These are phyloP conservation scores for Epinephelus lanceolatus DNA, from an alignment of 2,113 vertebrate species.

Conservation along the genomic window DNA sequence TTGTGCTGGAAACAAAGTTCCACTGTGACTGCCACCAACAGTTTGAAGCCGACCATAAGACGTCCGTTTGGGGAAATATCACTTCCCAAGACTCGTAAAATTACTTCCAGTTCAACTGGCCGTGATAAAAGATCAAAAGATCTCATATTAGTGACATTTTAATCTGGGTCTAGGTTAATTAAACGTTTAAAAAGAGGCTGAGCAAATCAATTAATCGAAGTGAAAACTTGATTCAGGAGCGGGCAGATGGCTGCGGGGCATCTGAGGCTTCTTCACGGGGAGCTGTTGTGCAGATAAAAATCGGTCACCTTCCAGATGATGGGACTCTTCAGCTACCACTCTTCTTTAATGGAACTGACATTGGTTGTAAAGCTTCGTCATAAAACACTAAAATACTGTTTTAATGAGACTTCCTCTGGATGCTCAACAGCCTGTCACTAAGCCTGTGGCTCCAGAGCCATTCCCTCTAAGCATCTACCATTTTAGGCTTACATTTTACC, in stretches of 20 bases:
- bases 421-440: constrained; percentile 59
- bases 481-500: constrained; percentile 22
- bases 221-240: constrained; percentile 36
- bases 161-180: constrained; percentile 65
- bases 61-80: constrained; percentile 33
- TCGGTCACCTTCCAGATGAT: constrained; percentile 59
- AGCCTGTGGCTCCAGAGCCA: constrained; percentile 37
- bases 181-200: constrained; percentile 51
- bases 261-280: constrained; percentile 23
- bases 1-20: constrained; percentile 35
- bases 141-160: constrained; percentile 65
- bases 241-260: not conserved
- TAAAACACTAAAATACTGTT: constrained; percentile 65
- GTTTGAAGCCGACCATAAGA: constrained; percentile 15
- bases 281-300: constrained; percentile 36
- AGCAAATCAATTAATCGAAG: constrained; percentile 60
- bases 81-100: constrained; percentile 49
- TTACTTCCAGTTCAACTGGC: constrained; percentile 52
- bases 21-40: constrained; percentile 20
- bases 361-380: constrained; percentile 54
- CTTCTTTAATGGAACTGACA: constrained; percentile 49
- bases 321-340: constrained; percentile 53
- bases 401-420: constrained; percentile 56
- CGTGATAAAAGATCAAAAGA: constrained; percentile 49
- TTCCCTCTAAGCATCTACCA: constrained; percentile 44